Evolutionary conservation across 2,888 invertebrate genomes (phyloP), one percentile per base, ranked within the genome.

Genomic region (Malthinus flaveolus): DNA sequence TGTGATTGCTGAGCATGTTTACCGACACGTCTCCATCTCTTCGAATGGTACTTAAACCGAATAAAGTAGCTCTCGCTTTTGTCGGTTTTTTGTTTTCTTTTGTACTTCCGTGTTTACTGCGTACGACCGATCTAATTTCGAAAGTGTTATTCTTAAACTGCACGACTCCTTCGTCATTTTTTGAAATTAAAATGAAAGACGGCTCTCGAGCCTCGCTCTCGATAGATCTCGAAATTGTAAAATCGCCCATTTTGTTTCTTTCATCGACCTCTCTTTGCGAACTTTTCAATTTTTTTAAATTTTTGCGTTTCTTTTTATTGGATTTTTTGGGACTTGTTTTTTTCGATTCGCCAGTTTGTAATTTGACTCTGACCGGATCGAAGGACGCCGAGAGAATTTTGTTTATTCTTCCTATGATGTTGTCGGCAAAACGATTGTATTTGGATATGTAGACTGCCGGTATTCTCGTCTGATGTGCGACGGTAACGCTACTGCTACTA

Each of bases 341-440:
- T 32, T 74, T 78, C 45, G 69, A 78, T 8, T 82, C 83, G 0
- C 83, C 82, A 45, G 75, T 75, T 63, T 85, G 83, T 32, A 90
- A 78, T 71, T 87, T 87, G 0, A 93, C 93, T 65, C 89, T 88
- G 56, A 93, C 93, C 0, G 93, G 93, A 74, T 93, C 93, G 78
- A 92, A 93, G 48, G 89, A 90, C 63, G 86, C 84, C 47, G 88
- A 84, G 64, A 93, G 79, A 58, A 93, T 90, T 67, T 87, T 87
- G 79, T 93, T 93, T 79, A 93, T 91, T 68, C 91, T 85, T 56
- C 86, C 86, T 63, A 93, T 82, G 66, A 93, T 90, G 68, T 87
- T 90, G 79, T 93, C 93, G 55, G 92, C 89, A 77, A 92, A 93
- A 66, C 88, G 85, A 79, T 93, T 93, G 81, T 93, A 93, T 73